Evolutionary conservation across 2,113 vertebrate genomes (phyloP), one percentile per base, ranked within the genome.

Genomic region (Cariama cristata): DNA sequence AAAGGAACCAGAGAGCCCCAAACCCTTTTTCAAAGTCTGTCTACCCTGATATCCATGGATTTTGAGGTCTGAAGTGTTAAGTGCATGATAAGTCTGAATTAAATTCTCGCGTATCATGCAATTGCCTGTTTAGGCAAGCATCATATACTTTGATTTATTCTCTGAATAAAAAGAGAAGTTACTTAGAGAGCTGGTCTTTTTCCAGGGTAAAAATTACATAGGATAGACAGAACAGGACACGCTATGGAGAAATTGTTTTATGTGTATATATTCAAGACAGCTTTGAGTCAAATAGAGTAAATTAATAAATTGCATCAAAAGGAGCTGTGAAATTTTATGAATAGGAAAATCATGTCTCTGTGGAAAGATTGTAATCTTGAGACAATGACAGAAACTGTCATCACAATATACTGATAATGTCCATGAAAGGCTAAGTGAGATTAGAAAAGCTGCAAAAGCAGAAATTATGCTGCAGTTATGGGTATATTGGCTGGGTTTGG

Each of bases 11-110:
- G 71, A 77, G 63, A 90, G 53, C 84, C 73, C 12, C 47, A 62
- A 76, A 52, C 44, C 15, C 47, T 53, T 56, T 38, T 58, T 58
- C 33, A 24, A 56, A 67, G n/a, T 53, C 44, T 62, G 11, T 33
- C 44, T 88, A 0, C 4, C 10, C 40, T 49, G 12, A 45, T 53
- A 35, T 64, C 40, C 3, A 0, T n/a, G 68, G 58, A 8, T 53
- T 79, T 49, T 38, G 42, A 58, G 30, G 47, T 53, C 64, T 96
- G n/a, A 75, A 8, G 47, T 42, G 22, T 26, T 62, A 28, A 3
- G 16, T 30, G 38, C 13, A 1, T 19, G 33, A 0, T 55, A 42
- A 73, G 4, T 30, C 20, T 33, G 24, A 76, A 38, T 69, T 80
- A n/a, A 77, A 76, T 69, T n/a, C n/a, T 21, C 4, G 3, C 14